Conservation (phyloP, 2,797 vertebrate genomes). For the Enteromius argenteus region DNA sequence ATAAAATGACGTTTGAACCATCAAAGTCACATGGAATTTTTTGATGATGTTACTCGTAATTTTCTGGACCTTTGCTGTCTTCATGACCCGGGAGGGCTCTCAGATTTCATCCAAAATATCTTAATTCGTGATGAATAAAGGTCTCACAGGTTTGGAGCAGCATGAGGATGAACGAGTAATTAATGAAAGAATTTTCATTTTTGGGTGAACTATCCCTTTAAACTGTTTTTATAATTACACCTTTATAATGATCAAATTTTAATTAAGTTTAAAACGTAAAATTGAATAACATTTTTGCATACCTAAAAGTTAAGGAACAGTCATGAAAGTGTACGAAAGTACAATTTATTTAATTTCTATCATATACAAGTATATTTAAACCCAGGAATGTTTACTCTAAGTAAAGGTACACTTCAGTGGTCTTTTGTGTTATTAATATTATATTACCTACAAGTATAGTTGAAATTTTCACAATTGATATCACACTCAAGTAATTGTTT, state of each 20-base stretch:
- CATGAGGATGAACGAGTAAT: no score
- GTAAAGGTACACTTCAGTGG: neutral
- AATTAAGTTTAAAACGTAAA: neutral
- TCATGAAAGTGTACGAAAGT: neutral
- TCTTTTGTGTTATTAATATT: neutral
- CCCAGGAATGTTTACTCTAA: neutral
- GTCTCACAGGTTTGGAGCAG: no score
- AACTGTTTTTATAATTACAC: neutral
- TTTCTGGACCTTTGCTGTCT: no score
- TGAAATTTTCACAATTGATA: neutral
- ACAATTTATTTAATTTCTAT: neutral
- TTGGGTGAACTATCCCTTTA: no score
- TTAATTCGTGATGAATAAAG: no score
- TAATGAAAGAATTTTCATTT: no score
- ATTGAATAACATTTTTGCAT: neutral
- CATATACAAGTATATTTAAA: no score
- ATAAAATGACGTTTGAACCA: no score
- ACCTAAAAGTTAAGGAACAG: neutral
- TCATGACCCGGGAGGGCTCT: no score
- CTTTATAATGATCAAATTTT: neutral
- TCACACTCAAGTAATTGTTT: neutral
- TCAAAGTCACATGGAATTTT: no score
- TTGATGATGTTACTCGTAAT: no score
- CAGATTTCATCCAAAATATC: no score
- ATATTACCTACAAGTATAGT: neutral